A percentile compares a stretch with the other conserved stretches of the same genome.
phyloP scores from a whole-genome alignment of 2,113 vertebrate genomes.

The Sphyrna mokarran region DNA sequence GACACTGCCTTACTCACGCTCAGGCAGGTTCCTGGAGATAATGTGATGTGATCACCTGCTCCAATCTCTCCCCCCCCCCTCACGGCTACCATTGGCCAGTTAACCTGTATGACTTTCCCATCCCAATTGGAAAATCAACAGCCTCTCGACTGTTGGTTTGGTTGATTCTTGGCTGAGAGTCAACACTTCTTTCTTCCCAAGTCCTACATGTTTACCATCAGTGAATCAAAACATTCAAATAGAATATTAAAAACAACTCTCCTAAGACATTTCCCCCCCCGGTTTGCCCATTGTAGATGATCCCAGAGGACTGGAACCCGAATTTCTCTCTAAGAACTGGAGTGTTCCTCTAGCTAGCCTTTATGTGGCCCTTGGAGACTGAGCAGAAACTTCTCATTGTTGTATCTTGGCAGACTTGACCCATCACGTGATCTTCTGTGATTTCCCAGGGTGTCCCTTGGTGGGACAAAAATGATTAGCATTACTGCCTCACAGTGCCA shows the following conservation, averaged over 20 bases:
- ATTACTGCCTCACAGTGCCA: too few relatives aligned
- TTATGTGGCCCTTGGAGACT: not conserved
- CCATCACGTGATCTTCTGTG: not conserved
- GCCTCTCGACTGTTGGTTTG: not conserved
- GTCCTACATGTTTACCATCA: not conserved
- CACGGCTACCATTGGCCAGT: too few relatives aligned
- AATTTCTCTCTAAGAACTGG: not conserved
- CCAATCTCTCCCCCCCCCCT: not conserved
- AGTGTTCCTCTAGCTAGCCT: not conserved
- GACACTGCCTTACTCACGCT: too few relatives aligned
- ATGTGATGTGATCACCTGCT: not conserved
- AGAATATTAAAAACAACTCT: not conserved
- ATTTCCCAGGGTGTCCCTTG: too few relatives aligned
- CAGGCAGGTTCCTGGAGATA: not conserved
- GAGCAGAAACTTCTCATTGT: not conserved
- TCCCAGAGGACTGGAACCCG: not conserved
- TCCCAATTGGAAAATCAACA: not conserved
- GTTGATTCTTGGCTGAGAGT: not conserved
- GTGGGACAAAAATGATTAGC: too few relatives aligned
- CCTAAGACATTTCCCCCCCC: not conserved
- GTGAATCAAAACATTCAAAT: not conserved
- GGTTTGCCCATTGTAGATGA: too few relatives aligned
- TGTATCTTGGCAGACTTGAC: not conserved
- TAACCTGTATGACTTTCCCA: not conserved
- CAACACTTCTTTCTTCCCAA: not conserved